phyloP scores from a whole-genome alignment of 1,140 invertebrate species.

The Drosophila novamexicana region DNA sequence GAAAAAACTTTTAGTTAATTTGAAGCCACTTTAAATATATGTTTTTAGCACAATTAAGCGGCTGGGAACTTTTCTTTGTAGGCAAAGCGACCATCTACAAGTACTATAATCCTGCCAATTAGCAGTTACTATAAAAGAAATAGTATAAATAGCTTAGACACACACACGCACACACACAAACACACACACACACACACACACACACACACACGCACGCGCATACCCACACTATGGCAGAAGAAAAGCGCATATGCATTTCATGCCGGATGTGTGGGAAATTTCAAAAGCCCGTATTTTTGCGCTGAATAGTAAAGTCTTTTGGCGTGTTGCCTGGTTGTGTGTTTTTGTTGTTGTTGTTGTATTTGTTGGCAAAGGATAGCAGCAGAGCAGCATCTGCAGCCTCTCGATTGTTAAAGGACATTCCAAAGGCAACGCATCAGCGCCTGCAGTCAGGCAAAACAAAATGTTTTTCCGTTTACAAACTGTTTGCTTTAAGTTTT shows the following conservation, averaged over 20 bases:
- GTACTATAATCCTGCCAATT: slow-evolving; percentile 12
- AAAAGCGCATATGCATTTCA: neutral
- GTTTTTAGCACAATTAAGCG: neutral
- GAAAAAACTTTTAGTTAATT: no score
- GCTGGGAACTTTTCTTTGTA: neutral
- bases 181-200: neutral
- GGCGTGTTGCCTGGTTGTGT: neutral
- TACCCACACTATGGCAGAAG: no score
- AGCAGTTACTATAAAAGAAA: neutral
- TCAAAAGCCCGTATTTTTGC: slow-evolving; percentile 3
- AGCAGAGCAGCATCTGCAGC: neutral
- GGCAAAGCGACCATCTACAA: neutral
- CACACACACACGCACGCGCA: neutral
- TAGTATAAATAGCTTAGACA: slow-evolving; percentile 6
- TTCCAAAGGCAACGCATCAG: neutral
- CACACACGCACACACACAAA: neutral
- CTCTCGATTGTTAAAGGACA: slow-evolving; percentile 7
- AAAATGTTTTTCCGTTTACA: neutral
- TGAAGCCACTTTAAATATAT: no score
- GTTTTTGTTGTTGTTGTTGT: neutral
- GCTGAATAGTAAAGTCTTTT: neutral
- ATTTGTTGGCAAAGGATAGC: neutral
- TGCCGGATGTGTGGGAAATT: neutral
- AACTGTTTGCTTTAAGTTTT: slow-evolving; percentile 6
- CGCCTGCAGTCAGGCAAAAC: slow-evolving; percentile 1